Base-by-base conservation (phyloP, 2,113 vertebrate genomes). In the Xyrauchen texanus region DNA sequence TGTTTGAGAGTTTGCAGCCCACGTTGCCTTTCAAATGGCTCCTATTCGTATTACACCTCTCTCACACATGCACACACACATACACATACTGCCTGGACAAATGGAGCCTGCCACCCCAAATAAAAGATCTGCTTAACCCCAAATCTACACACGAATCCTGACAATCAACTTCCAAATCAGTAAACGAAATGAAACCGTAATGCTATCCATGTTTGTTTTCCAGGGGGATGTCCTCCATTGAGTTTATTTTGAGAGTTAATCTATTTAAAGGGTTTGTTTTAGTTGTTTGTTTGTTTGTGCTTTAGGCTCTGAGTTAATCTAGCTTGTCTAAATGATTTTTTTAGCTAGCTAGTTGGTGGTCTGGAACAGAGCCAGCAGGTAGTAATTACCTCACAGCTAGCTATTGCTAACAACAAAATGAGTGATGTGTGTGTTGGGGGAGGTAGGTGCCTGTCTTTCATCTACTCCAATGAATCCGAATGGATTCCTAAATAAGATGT, bases 351-450 rank as follows among this genome's bases (percentile, higher is more conserved):
- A 87, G 86, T 82, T 77, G 57, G 81, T 81, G 82, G 77, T 78
- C 61, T 72, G 76, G 83, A 87, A 86, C 82, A 76, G 70, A 76
- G 89, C 78, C 93, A 92, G 92, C 92, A 93, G 93, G 92, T 91
- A 92, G 91, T 91, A 92, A 94, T 92, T 91, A 91, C 88, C 89
- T 92, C 91, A 92, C 93, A 93, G 92, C 90, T 85, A 89, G 92
- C 86, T 88, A 91, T 92, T 87, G 88, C 88, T 87, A 93, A 92
- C 90, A 88, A 89, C 77, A 79, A 88, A 90, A 82, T 83, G 78
- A 85, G 60, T 70, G 34, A 53, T 81, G 83, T 64, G 67, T 6
- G 64, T 42, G 11, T 62, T 44, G n/a, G 13, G 76, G 83, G 86
- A 77, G 82, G 70, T 87, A 78, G 69, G 67, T 16, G 72, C 58